Base-by-base conservation (phyloP, 2,888 invertebrate genomes). In the Oeneis ivallda region DNA sequence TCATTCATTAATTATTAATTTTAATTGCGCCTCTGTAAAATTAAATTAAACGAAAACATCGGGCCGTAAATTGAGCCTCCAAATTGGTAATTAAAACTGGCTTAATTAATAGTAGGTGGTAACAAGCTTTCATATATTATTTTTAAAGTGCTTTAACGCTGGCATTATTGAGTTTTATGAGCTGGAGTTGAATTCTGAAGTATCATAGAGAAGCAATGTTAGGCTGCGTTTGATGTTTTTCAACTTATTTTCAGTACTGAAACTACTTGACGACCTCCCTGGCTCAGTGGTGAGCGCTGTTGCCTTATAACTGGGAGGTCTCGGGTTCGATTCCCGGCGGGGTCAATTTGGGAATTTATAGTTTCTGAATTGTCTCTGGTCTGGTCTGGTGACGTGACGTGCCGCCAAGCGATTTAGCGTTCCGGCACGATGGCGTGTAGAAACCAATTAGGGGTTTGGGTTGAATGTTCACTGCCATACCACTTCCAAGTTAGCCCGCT, bases 81-180 rank as follows among this genome's bases (percentile, higher is more conserved):
- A 64, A 63, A 63, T 66, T 66, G 37, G 59, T 60, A 63, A 63
- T 66, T 63, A 60, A 54, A 32, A 17, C 54, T 13, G 59, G 49
- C 47, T 60, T 52, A 63, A 63, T 66, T 63, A 63, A 63, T 66
- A 63, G 66, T 58, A 41, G 59, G 63, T 53, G 54, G 58, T 39
- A 66, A 39, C 39, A 62, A 26, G 45, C 15, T 17, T 41, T 43
- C 62, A 19, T 62, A 41, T 62, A 57, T 64, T 58, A 41, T 50
- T 64, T 63, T 63, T 32, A 50, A 64, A 57, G 54, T 41, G 32
- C 62, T 34, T 11, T 47, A 56, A 62, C n/a, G 15, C 19, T 47
- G 37, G n/a, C 11, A 34, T 53, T 54, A 62, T 37, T 54, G 45
- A 54, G 13, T 45, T 41, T 41, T 56, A 41, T 19, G 15, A 19